Conservation (phyloP, 2,888 invertebrate genomes). For the Diplazon laetatorius region DNA sequence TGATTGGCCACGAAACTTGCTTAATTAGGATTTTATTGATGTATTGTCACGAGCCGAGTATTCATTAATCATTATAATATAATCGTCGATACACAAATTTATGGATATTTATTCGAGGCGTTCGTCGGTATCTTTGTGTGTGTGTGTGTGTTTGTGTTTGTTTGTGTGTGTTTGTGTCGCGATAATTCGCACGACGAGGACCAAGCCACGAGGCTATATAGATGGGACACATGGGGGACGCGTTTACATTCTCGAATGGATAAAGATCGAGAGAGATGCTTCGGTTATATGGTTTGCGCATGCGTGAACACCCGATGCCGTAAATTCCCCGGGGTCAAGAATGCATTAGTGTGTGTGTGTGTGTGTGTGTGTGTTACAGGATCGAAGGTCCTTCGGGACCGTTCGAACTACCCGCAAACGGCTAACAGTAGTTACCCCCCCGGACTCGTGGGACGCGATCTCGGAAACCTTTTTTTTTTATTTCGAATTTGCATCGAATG, state of each 20-base stretch:
- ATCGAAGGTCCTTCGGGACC: conserved; percentile 38
- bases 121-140: neutral
- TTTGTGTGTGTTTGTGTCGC: neutral
- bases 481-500: no score
- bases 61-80: conserved; percentile 23
- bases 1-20: neutral
- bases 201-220: neutral
- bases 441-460: conserved; percentile 2
- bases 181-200: conserved; percentile 4
- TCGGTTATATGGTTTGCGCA: neutral
- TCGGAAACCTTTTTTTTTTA: neutral
- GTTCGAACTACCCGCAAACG: neutral
- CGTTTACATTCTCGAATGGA: conserved; percentile 39
- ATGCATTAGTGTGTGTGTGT: no score
- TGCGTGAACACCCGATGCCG: conserved; percentile 21
- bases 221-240: conserved; percentile 16
- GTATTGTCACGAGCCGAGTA: neutral
- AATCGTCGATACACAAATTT: conserved; percentile 11
- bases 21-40: neutral
- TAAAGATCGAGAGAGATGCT: conserved; percentile 37
- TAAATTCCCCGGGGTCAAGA: conserved; percentile 21
- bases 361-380: conserved; percentile 36
- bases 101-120: conserved; percentile 30
- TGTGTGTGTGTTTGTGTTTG: neutral
- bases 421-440: conserved; percentile 23